These are phyloP conservation scores for Psophia crepitans DNA, from an alignment of 2,113 vertebrate species.

Conservation along the genomic window DNA sequence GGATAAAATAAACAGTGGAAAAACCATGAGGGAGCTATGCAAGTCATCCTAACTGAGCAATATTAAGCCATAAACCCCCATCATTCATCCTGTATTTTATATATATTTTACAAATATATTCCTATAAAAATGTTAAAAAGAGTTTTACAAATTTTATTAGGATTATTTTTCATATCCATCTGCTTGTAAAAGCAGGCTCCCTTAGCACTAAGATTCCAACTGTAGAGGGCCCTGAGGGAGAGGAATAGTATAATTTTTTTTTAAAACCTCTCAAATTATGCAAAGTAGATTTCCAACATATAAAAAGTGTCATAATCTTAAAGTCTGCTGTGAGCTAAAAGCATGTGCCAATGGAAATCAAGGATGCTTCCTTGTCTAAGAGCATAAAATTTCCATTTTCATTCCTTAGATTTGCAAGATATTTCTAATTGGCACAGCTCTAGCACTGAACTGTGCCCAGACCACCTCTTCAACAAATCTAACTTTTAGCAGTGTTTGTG, in stretches of 20 bases:
- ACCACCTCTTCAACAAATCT: not conserved
- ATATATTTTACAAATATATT: constrained; percentile 37
- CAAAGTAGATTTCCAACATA: constrained; percentile 29
- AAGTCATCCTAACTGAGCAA: constrained; percentile 16
- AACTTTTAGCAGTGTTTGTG: not conserved
- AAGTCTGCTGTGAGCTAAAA: constrained; percentile 35
- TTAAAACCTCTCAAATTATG: constrained; percentile 43
- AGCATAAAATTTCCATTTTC: not conserved
- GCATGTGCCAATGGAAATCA: not conserved
- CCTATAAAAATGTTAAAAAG: constrained; percentile 31
- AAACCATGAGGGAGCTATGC: not conserved
- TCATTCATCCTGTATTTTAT: not conserved
- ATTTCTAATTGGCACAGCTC: not conserved
- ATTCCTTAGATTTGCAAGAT: not conserved
- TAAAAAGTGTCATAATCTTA: constrained; percentile 29
- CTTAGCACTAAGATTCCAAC: constrained; percentile 12
- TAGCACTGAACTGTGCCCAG: not conserved
- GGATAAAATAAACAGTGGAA: not conserved
- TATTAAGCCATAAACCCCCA: not conserved
- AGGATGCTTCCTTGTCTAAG: not conserved
- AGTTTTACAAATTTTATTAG: constrained; percentile 54
- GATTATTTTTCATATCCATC: constrained; percentile 53
- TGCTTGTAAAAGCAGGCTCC: constrained; percentile 17
- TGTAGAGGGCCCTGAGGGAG: constrained; percentile 41
- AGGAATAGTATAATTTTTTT: not conserved